Conservation (phyloP, 2,113 vertebrate species). For the Acinonyx jubatus region DNA sequence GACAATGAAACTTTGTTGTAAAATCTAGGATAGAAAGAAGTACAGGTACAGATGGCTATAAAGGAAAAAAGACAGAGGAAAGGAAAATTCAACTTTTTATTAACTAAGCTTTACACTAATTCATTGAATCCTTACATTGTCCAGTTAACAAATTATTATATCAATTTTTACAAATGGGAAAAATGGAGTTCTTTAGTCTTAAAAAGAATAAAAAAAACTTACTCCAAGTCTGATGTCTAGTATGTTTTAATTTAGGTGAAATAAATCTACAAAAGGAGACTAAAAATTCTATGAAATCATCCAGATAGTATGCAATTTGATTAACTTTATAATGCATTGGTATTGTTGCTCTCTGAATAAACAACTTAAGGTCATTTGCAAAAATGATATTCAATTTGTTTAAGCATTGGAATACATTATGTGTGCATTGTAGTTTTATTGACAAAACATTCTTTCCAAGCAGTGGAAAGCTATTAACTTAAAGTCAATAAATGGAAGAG, state of each 20-base stretch:
- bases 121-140: neutral
- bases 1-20: neutral
- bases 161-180: neutral
- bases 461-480: neutral
- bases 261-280: neutral
- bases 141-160: neutral
- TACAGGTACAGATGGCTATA: neutral
- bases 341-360: neutral
- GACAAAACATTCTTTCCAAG: neutral
- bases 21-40: neutral
- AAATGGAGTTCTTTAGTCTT: neutral
- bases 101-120: neutral
- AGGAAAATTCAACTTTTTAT: neutral
- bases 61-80: neutral
- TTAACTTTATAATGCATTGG: neutral
- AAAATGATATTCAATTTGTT: slow-evolving; percentile 7
- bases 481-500: neutral
- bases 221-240: neutral
- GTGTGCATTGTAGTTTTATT: neutral
- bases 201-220: neutral
- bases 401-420: neutral
- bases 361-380: neutral
- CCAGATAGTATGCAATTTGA: neutral
- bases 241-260: neutral
- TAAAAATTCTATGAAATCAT: neutral